Base-by-base conservation (phyloP, 2,797 vertebrate species). In the Enteromius anoplus region DNA sequence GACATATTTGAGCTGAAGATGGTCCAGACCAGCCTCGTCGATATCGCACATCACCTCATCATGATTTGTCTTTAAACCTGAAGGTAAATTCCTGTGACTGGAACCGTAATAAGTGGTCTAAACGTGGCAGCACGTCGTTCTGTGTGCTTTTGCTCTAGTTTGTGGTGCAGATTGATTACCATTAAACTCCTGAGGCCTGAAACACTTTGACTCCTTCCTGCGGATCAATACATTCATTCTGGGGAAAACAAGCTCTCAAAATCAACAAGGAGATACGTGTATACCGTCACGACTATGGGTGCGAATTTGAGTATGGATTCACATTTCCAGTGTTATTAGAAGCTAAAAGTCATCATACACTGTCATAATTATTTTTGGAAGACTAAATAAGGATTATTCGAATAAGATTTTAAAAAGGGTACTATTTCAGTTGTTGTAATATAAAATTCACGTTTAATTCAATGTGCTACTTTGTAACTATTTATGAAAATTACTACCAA, bases 181-280 rank as follows among this genome's bases (percentile, higher is more conserved):
- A n/a, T 76, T 77, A 85, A 76, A 73, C 84, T 45, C 66, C 60
- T 49, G 32, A 80, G 60, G 19, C 49, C 55, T 47, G n/a, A 65
- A 78, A 71, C 78, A 77, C 55, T 80, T 76, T 78, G 78, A 75
- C 53, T 86, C 80, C 76, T 73, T 83, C 69, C 23, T 65, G 37
- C 10, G 17, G 81, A 84, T 87, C 85, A 84, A 85, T 87, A 86
- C 29, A 72, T 75, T 83, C 66, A 71, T 83, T 72, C 69, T 68
- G 19, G 37, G 80, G 80, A 45, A 71, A 82, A 82, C 62, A 75
- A 45, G 64, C 47, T 76, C 75, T 66, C 12, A 60, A 58, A 72
- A 26, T 51, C 77, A 75, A 45, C 80, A 75, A 78, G 80, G 58
- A 82, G 55, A 55, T 70, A 70, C 34, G 42, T 75, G 62, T 21